Base-by-base conservation (phyloP, 2,113 vertebrate genomes). In the Zapornia atra region DNA sequence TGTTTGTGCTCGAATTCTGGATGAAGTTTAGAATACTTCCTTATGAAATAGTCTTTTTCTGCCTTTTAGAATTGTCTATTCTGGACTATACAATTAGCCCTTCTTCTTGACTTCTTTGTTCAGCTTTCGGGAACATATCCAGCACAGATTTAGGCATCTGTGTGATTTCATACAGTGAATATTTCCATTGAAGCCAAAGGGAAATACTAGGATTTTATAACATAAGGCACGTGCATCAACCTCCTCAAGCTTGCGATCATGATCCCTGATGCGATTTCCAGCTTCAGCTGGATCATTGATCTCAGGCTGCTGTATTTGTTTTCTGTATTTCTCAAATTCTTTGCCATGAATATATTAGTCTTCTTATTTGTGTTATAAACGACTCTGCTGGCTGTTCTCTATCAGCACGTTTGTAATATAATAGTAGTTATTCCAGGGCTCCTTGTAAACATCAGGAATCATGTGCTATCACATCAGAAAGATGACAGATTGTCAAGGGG, bases 31-130 rank as follows among this genome's bases (percentile, higher is more conserved):
- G 6, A 73, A 5, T 7, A 19, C 70, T 93, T 93, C 76, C 10
- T 40, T 80, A 48, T 6, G 65, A 65, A 92, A 76, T 26, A 34
- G 8, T 42, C 2, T 28, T 73, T 65, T 75, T 50, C 36, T 92
- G 26, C 12, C 44, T 72, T 85, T 57, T 57, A 36, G 28, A 82
- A 57, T 40, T 40, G n/a, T 83, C 12, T 61, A 4, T 86, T 95
- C 40, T 73, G 61, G 75, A 24, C 18, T 61, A 7, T n/a, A 48
- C 44, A 65, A 77, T 46, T 65, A 57, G 59, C 57, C 25, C 13
- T 46, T 86, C 66, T 65, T 82, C 82, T 86, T 96, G 90, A 82
- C 91, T 82, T 42, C 71, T 88, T 92, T 77, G 34, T 61, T 86
- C 54, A 81, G 85, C 21, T 88, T 93, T 93, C 86, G 85, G 82